Percentiles rank a stretch among this genome's conserved stretches.
These are phyloP conservation scores for Platichthys stellatus DNA, from an alignment of 2,113 vertebrate species.

Conservation along the genomic window DNA sequence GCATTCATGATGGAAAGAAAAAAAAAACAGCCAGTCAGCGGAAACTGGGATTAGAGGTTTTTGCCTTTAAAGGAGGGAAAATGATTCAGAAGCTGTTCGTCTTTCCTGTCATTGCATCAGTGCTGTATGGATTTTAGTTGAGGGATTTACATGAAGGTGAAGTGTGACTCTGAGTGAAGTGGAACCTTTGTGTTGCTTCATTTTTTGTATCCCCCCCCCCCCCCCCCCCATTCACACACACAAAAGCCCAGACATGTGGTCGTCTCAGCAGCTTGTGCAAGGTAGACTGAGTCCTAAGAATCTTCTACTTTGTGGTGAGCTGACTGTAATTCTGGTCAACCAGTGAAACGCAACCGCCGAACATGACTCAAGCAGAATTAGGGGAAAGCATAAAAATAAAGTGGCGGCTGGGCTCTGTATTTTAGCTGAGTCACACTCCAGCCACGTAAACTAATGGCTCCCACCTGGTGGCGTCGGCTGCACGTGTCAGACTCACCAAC, in stretches of 20 bases:
- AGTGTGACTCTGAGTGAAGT: slow-evolving; percentile 33
- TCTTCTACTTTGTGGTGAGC: slow-evolving; percentile 56
- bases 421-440: slow-evolving; percentile 64
- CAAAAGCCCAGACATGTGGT: slow-evolving; percentile 5
- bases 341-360: slow-evolving; percentile 62
- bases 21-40: slow-evolving; percentile 76
- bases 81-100: slow-evolving; percentile 56
- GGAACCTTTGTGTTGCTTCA: slow-evolving; percentile 42
- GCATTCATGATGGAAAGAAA: slow-evolving; percentile 68
- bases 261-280: slow-evolving; percentile 10
- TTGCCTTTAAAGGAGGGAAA: slow-evolving; percentile 69
- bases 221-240: not conserved
- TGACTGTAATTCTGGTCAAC: slow-evolving; percentile 60
- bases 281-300: slow-evolving; percentile 24
- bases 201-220: slow-evolving; percentile 9
- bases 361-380: slow-evolving; percentile 69
- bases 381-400: slow-evolving; percentile 55
- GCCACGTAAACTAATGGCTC: slow-evolving; percentile 54
- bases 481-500: slow-evolving; percentile 1
- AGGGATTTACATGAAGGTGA: slow-evolving; percentile 53
- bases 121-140: not conserved
- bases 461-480: slow-evolving; percentile 48
- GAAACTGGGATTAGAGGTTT: slow-evolving; percentile 74
- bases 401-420: slow-evolving; percentile 35
- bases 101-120: slow-evolving; percentile 49